Evolutionary conservation across 2,888 invertebrate species (phyloP).

Genomic region (Lepidonotus clava): DNA sequence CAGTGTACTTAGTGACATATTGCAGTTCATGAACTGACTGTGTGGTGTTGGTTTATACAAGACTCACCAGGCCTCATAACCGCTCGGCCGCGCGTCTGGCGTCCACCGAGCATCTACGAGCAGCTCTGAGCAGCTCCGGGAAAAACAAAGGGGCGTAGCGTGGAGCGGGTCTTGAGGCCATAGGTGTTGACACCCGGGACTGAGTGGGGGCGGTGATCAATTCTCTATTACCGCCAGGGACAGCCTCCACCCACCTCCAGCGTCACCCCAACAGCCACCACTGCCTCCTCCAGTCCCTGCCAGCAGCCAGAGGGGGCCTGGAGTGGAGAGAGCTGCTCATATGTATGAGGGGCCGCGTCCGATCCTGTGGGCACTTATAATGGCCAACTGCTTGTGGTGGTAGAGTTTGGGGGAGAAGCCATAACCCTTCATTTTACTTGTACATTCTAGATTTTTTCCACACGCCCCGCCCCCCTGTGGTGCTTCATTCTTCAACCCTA

Average conservation of each 20-base stretch:
- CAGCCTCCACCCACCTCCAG: neutral
- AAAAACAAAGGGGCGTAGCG: neutral
- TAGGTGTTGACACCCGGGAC: neutral
- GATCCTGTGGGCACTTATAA: neutral
- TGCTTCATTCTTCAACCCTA: too few relatives aligned
- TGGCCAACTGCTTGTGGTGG: neutral
- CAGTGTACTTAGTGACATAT: too few relatives aligned
- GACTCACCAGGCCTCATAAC: too few relatives aligned
- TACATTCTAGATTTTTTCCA: too few relatives aligned
- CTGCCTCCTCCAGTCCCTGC: neutral
- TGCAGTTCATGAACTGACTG: too few relatives aligned
- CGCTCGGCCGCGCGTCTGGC: too few relatives aligned
- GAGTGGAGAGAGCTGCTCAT: too few relatives aligned
- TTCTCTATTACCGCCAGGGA: slow-evolving; percentile 14
- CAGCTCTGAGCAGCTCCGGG: neutral
- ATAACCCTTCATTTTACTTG: neutral
- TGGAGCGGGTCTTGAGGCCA: neutral
- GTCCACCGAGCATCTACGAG: too few relatives aligned
- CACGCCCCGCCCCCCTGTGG: too few relatives aligned
- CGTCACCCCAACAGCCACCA: neutral
- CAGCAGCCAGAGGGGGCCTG: neutral
- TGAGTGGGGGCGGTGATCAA: neutral
- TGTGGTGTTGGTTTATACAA: too few relatives aligned
- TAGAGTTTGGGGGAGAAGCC: neutral
- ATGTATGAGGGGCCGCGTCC: too few relatives aligned